Evolutionary conservation across 2,888 invertebrate genomes (phyloP), one percentile per base, ranked within the genome.

Genomic region (Nowickia ferox): DNA sequence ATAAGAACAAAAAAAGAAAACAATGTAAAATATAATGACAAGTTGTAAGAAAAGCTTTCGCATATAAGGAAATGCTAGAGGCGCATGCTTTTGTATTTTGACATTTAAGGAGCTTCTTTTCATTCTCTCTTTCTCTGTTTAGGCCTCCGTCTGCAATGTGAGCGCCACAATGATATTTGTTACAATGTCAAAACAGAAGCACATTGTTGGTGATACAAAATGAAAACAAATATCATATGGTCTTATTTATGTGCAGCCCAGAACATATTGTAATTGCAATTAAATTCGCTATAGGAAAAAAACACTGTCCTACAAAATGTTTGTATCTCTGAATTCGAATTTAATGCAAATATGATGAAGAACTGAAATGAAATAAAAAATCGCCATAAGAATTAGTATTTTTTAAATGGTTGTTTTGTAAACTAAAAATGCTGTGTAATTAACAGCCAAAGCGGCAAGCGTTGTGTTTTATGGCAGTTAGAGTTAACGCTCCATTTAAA

Each of bases 171-270:
- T 2, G 5, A 17, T 63, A 2, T 2, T 17, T 38, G 53, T 38
- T 69, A 13, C 72, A 17, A 69, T 61, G 71, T 76, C 79, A 79
- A 74, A 63, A 61, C 22, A 68, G 80, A 71, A 82, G 51, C 78
- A 85, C 78, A 85, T 82, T 78, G 78, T 78, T 85, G 81, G 42
- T 53, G 17, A 9, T 63, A 19, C 13, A 30, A 76, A 83, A 77
- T 79, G 42, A 82, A 79, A 86, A 83, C 79, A 86, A 86, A 79
- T 83, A 83, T 72, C 86, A 86, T 83, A 80, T 86, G 86, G 57
- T 69, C 11, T 42, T 44, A 19, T 4, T 0, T 30, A 30, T 30
- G 9, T 42, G 6, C 59, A 53, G 17, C 19, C 5, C 6, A n/a
- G 30, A 30, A 30, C 6, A 22, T 63, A 40, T 71, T 75, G 69